Evolutionary conservation across 2,888 invertebrate species (phyloP), one percentile per base, ranked within the genome.

Genomic region (Drosophila lutescens): DNA sequence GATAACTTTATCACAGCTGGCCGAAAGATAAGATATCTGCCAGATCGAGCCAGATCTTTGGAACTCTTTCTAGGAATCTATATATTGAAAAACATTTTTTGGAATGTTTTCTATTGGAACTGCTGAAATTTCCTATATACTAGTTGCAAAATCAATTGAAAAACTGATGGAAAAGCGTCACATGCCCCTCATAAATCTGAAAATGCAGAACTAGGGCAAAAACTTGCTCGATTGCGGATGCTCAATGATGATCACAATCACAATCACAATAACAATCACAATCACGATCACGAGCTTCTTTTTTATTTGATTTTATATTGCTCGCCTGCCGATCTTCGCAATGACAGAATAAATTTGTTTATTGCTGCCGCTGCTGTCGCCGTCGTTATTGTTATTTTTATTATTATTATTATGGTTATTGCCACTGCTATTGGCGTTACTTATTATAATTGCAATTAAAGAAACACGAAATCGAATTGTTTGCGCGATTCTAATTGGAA

Each of bases 391-490:
- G 58, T 46, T 58, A 26, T 61, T 30, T 12, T 34, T 44, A 55
- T 57, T 47, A 30, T 44, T 58, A 46, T 63, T 46, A 15, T n/a
- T 36, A 67, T 54, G 47, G 66, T n/a, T 55, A 67, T 46, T 47
- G 56, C 57, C 34, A 36, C 30, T 49, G 34, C 56, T 59, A 41
- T 47, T 55, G 65, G 40, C 47, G 67, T 55, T 66, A 55, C 67
- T 44, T 68, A 68, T 58, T 51, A 44, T 58, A 69, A 68, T 68
- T 57, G 70, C 70, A 69, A 68, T 68, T 67, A 50, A 67, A 69
- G 34, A 47, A 30, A 15, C 46, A 47, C 46, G 15, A 47, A 47
- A 26, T 47, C 10, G 46, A 30, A 47, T 15, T 30, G 26, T 46
- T 4, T 46, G n/a, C n/a, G 26, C n/a, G 26, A 4, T 4, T n/a